A percentile compares a stretch with the other conserved stretches of the same genome.
Conservation (phyloP, 2,888 invertebrate species). For the Rotaria magnacalcarata region DNA sequence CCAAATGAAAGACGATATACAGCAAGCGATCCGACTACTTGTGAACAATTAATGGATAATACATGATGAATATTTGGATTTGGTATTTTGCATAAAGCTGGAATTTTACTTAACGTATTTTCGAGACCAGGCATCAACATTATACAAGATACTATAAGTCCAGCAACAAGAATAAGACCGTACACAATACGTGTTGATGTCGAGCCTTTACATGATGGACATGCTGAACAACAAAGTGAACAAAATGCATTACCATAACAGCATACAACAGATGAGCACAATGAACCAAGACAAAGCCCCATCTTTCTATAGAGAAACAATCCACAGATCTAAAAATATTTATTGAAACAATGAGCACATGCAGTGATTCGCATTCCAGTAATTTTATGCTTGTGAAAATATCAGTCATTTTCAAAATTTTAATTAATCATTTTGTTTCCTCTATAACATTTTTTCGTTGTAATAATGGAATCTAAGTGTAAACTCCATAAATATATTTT, state of each 20-base stretch:
- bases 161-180: constrained; percentile 81
- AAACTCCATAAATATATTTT: no score
- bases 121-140: constrained; percentile 84
- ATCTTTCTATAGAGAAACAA: neutral
- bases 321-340: neutral
- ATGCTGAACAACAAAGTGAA: constrained; percentile 90
- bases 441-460: no score
- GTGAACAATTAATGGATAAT: constrained; percentile 67
- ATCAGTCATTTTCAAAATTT: no score
- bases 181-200: constrained; percentile 94
- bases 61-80: constrained; percentile 9
- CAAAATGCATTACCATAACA: constrained; percentile 90
- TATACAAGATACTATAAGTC: constrained; percentile 80
- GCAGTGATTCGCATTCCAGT: no score
- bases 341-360: no score
- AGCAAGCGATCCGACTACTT: constrained; percentile 85
- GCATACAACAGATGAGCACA: constrained; percentile 68
- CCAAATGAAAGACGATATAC: constrained; percentile 94
- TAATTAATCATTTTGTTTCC: no score
- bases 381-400: no score
- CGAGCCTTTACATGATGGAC: constrained; percentile 91
- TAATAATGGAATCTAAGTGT: no score
- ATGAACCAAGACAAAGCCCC: constrained; percentile 41
- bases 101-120: constrained; percentile 46
- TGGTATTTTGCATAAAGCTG: constrained; percentile 30